phyloP scores from a whole-genome alignment of 2,797 vertebrate genomes.

The Poliocrania exsul region DNA sequence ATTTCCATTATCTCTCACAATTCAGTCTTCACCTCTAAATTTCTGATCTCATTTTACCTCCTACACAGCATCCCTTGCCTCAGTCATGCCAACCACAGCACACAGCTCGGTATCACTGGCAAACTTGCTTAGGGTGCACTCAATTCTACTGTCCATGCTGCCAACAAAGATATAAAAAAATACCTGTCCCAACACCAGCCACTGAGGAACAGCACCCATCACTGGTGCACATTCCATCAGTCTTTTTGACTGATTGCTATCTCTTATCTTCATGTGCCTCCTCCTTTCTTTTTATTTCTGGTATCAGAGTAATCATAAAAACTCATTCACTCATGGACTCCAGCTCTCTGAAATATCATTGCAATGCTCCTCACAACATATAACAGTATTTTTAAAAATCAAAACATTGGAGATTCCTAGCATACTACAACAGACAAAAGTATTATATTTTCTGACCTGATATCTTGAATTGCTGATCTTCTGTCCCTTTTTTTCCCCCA shows the following conservation, averaged over 20 bases:
- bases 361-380: not conserved
- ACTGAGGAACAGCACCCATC: not conserved
- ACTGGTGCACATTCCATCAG: not conserved
- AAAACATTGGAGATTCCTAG: not conserved
- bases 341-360: not conserved
- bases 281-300: not conserved
- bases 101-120: fast-evolving
- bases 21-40: not conserved
- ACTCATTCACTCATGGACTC: not conserved
- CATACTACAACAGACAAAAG: not conserved
- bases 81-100: fast-evolving
- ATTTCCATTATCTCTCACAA: not conserved
- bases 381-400: not conserved
- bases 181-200: no score
- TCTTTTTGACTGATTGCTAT: not conserved
- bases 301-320: not conserved
- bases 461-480: slow-evolving; percentile 92
- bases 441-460: slow-evolving; percentile 81
- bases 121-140: not conserved
- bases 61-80: not conserved
- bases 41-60: not conserved
- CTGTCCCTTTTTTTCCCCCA: slow-evolving; percentile 97
- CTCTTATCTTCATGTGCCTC: not conserved
- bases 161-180: not conserved
- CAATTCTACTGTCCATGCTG: not conserved